phyloP scores from a whole-genome alignment of 53 echinoderm and acorn worm genomes.

The Holothuria scabra region DNA sequence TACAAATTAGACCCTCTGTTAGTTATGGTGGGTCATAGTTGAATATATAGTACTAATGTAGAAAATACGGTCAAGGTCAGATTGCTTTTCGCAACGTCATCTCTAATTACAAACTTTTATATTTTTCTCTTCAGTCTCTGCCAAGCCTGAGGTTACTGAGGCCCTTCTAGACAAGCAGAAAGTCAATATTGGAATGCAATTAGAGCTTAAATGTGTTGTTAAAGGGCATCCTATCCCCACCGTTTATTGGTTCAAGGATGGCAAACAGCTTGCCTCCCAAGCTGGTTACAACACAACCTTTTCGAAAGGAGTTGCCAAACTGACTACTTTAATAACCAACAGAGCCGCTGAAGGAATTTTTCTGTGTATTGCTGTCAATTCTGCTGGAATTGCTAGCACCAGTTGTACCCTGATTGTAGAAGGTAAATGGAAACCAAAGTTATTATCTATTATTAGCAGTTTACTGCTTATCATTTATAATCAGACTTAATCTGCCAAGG shows the following conservation, averaged over 20 bases:
- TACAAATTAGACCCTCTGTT: no score
- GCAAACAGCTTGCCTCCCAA: conserved; percentile 48
- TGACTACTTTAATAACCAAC: conserved; percentile 72
- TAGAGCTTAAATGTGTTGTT: conserved; percentile 65
- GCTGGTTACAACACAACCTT: conserved; percentile 15
- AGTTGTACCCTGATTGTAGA: conserved; percentile 17
- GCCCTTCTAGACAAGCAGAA: conserved; percentile 48
- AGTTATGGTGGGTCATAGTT: no score
- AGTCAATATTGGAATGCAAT: conserved; percentile 46
- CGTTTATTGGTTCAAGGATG: conserved; percentile 82
- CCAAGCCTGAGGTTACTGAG: conserved; percentile 53
- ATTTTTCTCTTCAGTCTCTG: neutral
- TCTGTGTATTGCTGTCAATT: conserved; percentile 81
- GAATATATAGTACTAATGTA: no score
- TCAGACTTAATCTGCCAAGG: no score
- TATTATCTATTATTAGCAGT: no score
- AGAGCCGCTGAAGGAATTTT: conserved; percentile 81
- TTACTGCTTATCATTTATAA: no score
- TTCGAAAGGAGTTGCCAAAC: conserved; percentile 41
- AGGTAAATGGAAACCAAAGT: no score
- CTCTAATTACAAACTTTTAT: no score
- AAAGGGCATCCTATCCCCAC: conserved; percentile 61
- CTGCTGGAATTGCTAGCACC: conserved; percentile 67
- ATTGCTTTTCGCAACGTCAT: no score
- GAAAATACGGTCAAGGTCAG: no score